phyloP scores from a whole-genome alignment of 1,140 invertebrate genomes.

The Gonatopus flavifemur region DNA sequence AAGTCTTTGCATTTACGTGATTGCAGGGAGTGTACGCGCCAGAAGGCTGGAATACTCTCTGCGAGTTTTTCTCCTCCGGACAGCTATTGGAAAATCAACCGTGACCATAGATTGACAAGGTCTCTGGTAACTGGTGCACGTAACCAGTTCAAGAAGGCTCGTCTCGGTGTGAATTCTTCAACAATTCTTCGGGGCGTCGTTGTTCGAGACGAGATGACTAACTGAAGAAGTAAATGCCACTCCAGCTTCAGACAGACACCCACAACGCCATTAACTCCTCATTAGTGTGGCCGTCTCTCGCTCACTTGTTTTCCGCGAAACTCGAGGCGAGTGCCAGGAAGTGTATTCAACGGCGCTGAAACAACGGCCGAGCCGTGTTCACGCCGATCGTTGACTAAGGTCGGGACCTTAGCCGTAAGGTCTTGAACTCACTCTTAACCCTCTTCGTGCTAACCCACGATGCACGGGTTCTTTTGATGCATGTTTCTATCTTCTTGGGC shows the following conservation, averaged over 20 bases:
- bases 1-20: too few species aligned
- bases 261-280: slow-evolving; percentile 32
- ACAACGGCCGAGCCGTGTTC: slow-evolving; percentile 3
- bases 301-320: slow-evolving; percentile 9
- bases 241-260: slow-evolving; percentile 23
- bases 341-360: slow-evolving; percentile 3
- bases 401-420: slow-evolving; percentile 21
- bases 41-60: not conserved
- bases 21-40: slow-evolving; percentile 5
- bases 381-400: slow-evolving; percentile 1
- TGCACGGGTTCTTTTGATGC: slow-evolving; percentile 13
- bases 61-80: not conserved
- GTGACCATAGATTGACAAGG: not conserved
- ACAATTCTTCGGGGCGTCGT: slow-evolving; percentile 21
- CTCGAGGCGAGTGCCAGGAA: not conserved
- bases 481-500: slow-evolving; percentile 9
- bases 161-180: slow-evolving; percentile 3
- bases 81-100: not conserved
- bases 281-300: slow-evolving; percentile 19
- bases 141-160: slow-evolving; percentile 1
- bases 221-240: slow-evolving; percentile 21
- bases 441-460: not conserved
- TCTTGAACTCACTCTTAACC: slow-evolving; percentile 5
- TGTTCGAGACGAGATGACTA: slow-evolving; percentile 21
- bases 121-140: not conserved